A percentile compares a stretch with the other conserved stretches of the same genome.
Conservation (phyloP, 1,140 invertebrate genomes). For the Scaptomyza montana region DNA sequence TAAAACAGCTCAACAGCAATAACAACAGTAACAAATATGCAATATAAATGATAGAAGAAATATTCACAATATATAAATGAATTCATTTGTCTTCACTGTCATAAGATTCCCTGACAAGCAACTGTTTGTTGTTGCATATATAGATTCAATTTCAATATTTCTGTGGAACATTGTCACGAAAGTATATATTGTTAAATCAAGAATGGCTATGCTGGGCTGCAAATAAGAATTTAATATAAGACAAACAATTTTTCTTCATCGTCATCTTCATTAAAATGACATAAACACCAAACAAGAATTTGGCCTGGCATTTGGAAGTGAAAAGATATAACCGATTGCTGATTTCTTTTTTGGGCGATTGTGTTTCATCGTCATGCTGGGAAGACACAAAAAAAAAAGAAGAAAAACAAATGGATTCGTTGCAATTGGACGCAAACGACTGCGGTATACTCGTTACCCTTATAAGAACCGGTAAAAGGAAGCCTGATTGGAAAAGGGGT, state of each 20-base stretch:
- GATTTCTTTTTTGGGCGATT: conserved; percentile 11
- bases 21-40: background rate
- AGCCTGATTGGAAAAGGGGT: too few relatives aligned
- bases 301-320: background rate
- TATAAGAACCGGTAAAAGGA: too few relatives aligned
- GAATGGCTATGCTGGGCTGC: background rate
- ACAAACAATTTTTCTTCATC: background rate
- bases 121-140: too few relatives aligned
- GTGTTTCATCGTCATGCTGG: conserved; percentile 19
- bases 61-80: background rate
- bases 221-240: background rate
- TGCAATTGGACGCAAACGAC: too few relatives aligned
- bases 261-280: background rate
- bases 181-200: too few relatives aligned
- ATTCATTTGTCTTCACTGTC: background rate
- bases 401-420: too few relatives aligned
- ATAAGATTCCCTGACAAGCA: background rate
- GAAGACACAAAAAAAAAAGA: too few relatives aligned
- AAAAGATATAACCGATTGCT: background rate
- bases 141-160: too few relatives aligned
- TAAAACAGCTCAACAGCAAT: background rate
- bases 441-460: too few relatives aligned
- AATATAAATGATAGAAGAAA: background rate
- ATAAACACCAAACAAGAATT: background rate
- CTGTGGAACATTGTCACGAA: too few relatives aligned